Base-by-base conservation (phyloP, 2,888 invertebrate genomes). In the Lycia hirtaria region DNA sequence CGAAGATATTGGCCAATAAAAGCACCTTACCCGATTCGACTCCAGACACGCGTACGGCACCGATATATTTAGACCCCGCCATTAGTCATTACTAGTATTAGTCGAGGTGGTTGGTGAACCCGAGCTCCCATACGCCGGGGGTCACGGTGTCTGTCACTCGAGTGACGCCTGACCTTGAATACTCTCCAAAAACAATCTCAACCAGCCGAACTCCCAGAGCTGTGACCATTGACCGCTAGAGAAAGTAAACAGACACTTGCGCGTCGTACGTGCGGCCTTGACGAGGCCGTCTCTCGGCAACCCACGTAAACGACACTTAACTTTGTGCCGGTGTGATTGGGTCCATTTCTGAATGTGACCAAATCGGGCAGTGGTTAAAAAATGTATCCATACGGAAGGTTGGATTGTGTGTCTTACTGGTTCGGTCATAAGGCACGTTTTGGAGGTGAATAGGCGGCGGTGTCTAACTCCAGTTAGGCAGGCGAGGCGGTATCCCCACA, bases 221-320 rank as follows among this genome's bases (percentile, higher is more conserved):
- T 73, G 71, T 87, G 85, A 85, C 83, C 86, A 78, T 81, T 87
- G 87, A 87, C 87, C 88, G 85, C 81, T 81, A 83, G 87, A 86
- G 89, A 89, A 89, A 89, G 89, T 85, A 85, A 88, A 88, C 57
- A 57, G 57, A 57, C 82, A 87, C 76, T 74, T 70, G 76, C 74
- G 75, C 75, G 76, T 74, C 75, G 76, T 75, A 81, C 81, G 78
- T 75, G 78, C 82, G 88, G 84, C 88, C 88, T 88, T 89, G 84
- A 76, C 72, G 82, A 85, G 86, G 87, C 83, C 87, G 77, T 78
- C 70, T 65, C 61, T 45, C 38, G 50, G n/a, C n/a, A 45, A 55
- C 48, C 49, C 45, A 24, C 44, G 54, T 64, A 56, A 58, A 35
- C 68, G 56, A 79, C 73, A 76, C 52, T 51, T 64, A 61, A 75